Evolutionary conservation across 2,113 vertebrate species (phyloP), one percentile per base, ranked within the genome.

Genomic region (Antennarius striatus): DNA sequence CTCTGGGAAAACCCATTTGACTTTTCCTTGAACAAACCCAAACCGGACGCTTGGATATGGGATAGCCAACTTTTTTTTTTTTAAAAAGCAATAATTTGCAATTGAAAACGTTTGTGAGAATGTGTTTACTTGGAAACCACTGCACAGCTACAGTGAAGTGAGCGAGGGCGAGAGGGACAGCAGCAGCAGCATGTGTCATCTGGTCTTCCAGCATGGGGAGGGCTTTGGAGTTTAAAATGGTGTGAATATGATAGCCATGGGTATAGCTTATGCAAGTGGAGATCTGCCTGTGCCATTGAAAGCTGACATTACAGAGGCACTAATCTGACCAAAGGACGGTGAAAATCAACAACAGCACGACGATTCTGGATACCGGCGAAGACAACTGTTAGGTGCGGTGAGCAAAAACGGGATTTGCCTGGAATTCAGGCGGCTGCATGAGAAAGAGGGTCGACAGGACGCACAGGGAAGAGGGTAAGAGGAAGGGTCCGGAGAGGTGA

Each of bases 171-270:
- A 79, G 79, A 84, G 75, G 73, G 85, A 88, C 89, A 86, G 83
- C 77, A 69, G 64, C 78, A 75, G 80, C 75, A 77, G 70, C 74
- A 86, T 87, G 81, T 88, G 87, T 89, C 85, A 85, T 76, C 85
- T 84, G 86, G 81, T 89, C 86, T 88, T 79, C 83, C 72, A 86
- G 77, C 81, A 66, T 84, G 89, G 92, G 90, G 88, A 86, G 91
- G 90, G 91, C 88, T 86, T 73, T 84, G 86, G 81, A 86, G 87
- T 90, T 92, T 92, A 87, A 91, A 92, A 90, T 87, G 88, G 86
- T 86, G 81, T 81, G 87, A 90, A 87, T 87, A 88, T 89, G 88
- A 91, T 89, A 90, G 82, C 85, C 84, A 82, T 78, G 66, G 73
- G 81, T 66, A 71, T 63, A 68, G 72, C 82, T 66, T 69, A 63